Conservation (phyloP, 1,140 invertebrate genomes). For the Aphidius gifuensis region DNA sequence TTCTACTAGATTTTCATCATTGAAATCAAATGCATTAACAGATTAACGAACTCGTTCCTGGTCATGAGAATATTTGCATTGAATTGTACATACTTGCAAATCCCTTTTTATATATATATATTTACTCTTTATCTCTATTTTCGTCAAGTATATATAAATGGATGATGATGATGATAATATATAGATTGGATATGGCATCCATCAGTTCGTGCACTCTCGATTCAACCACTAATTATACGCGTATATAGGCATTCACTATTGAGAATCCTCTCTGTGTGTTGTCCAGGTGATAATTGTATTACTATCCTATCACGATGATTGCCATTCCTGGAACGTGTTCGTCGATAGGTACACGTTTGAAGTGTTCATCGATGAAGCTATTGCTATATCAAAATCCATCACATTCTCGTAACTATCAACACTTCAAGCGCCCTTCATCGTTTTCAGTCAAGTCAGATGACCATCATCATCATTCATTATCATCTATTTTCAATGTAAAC, state of each 20-base stretch:
- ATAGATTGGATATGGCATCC: too few species aligned
- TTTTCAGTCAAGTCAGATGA: neutral
- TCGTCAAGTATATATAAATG: too few species aligned
- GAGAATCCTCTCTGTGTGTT: constrained; percentile 24
- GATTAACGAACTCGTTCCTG: constrained; percentile 34
- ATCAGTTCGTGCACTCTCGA: constrained; percentile 7
- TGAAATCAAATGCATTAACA: constrained; percentile 31
- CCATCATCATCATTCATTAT: neutral
- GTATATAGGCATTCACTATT: constrained; percentile 23
- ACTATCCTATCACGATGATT: constrained; percentile 33
- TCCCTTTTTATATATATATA: constrained; percentile 12
- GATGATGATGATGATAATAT: too few species aligned
- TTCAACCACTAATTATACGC: constrained; percentile 32
- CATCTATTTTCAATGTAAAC: too few species aligned
- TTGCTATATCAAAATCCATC: constrained; percentile 3
- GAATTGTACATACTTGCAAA: constrained; percentile 32
- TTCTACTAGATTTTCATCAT: neutral
- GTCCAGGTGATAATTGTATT: constrained; percentile 36
- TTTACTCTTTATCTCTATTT: neutral
- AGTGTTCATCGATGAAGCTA: constrained; percentile 13
- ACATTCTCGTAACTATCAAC: constrained; percentile 1
- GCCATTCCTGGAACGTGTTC: constrained; percentile 27
- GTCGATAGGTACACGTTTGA: constrained; percentile 20
- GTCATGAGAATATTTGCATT: constrained; percentile 36
- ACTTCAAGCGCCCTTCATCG: neutral